Evolutionary conservation across 2,888 invertebrate species (phyloP).

Genomic region (Sialis lutaria): DNA sequence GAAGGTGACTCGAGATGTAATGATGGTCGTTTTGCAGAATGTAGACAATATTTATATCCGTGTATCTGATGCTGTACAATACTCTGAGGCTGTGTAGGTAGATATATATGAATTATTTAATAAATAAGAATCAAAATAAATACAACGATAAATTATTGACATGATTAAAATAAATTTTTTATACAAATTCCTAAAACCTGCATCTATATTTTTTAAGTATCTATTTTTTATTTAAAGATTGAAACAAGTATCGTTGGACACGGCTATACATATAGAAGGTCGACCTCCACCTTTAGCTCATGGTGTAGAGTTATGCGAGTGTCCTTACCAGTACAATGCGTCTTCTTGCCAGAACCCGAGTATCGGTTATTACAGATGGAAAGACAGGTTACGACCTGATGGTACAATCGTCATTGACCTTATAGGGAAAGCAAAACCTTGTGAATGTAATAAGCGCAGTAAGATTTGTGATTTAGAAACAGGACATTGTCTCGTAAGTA

Average conservation of each 20-base stretch:
- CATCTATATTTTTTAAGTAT: constrained; percentile 3
- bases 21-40: constrained; percentile 88
- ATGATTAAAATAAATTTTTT: no score
- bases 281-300: constrained; percentile 49
- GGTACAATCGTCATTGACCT: constrained; percentile 61
- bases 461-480: constrained; percentile 64
- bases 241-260: constrained; percentile 65
- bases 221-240: constrained; percentile 30
- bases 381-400: constrained; percentile 36
- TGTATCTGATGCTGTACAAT: constrained; percentile 42
- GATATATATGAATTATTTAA: not conserved
- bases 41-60: constrained; percentile 64
- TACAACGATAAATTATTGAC: no score
- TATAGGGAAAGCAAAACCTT: constrained; percentile 55
- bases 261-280: constrained; percentile 51
- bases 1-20: constrained; percentile 49
- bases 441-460: constrained; percentile 68
- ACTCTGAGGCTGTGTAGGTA: constrained; percentile 36
- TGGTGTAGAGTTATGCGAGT: constrained; percentile 75
- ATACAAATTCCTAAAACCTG: not conserved
- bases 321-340: constrained; percentile 64
- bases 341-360: constrained; percentile 84
- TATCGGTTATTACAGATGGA: constrained; percentile 64
- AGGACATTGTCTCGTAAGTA: constrained; percentile 63
- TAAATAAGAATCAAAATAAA: no score